Evolutionary conservation across 2,888 invertebrate genomes (phyloP).

Genomic region (Pachydiplax longipennis): DNA sequence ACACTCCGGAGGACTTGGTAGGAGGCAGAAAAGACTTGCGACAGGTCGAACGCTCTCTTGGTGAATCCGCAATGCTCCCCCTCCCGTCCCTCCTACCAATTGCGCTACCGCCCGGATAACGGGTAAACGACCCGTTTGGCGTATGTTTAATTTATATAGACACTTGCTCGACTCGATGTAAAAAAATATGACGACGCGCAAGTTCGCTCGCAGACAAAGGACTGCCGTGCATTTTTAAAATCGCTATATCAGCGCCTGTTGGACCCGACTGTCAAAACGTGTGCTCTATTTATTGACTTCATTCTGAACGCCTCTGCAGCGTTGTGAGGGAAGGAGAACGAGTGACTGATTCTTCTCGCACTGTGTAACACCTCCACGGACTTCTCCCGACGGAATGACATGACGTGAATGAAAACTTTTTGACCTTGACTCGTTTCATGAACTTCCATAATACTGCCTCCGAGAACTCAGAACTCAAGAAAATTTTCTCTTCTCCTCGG

Average conservation of each 20-base stretch:
- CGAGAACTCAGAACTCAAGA: too few species aligned
- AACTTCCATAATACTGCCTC: too few species aligned
- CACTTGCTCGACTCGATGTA: neutral
- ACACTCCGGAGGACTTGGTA: neutral
- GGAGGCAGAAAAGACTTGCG: neutral
- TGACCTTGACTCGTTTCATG: too few species aligned
- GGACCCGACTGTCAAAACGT: too few species aligned
- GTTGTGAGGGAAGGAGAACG: too few species aligned
- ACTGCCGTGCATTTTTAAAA: neutral
- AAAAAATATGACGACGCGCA: neutral
- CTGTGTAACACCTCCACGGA: too few species aligned
- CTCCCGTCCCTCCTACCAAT: neutral
- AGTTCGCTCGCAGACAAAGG: neutral
- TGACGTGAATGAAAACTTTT: too few species aligned
- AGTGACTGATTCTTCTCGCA: too few species aligned
- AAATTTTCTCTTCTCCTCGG: too few species aligned
- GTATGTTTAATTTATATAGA: neutral
- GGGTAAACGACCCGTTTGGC: neutral
- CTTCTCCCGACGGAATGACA: too few species aligned
- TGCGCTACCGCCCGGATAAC: neutral
- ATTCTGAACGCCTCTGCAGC: too few species aligned
- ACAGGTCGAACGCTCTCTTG: neutral
- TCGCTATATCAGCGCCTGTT: neutral
- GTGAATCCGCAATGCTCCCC: neutral
- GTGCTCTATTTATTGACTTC: too few species aligned